Base-by-base conservation (phyloP, 2,888 invertebrate genomes). In the Pherbina coryleti region DNA sequence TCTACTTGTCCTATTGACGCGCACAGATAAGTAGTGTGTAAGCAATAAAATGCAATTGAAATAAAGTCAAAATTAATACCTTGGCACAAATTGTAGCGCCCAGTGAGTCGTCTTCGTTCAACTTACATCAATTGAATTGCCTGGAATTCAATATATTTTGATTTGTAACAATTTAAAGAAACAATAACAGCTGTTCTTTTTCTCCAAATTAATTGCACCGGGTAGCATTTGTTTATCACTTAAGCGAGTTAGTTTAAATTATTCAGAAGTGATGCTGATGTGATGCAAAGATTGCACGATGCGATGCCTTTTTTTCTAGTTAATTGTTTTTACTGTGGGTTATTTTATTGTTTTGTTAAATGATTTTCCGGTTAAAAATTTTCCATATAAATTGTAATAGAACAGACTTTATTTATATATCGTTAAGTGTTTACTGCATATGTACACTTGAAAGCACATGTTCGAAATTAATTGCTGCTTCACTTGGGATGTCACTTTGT, bases 81-180 rank as follows among this genome's bases (percentile, higher is more conserved):
- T 71, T 71, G 71, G 71, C 71, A 71, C 55, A 71, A 14, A 55
- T 71, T 55, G 55, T 31, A 31, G 44, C 44, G 14, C 44, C 44
- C 11, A 44, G 44, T 44, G 44, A 44, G 44, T 44, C 8, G 37
- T 44, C 44, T 44, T 44, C 44, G 44, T 14, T 44, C 14, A 14
- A 44, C 44, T 44, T 44, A 44, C 44, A 55, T 25, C 2, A 55
- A 55, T 25, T 55, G 22, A 55, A 7, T 9, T 25, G 19, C 55
- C 55, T 19, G 19, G 22, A 19, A 55, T 55, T 22, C 22, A 22
- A 22, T 55, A 22, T 14, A 22, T 55, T 55, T 55, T 55, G 55
- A 22, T 55, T 19, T 55, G 55, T 14, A 19, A 5, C 22, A 55
- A 25, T 22, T 55, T 19, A 9, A 11, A 57, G 14, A 57, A 19